Base-by-base conservation (phyloP, 2,888 invertebrate genomes). In the Plebejus argus region DNA sequence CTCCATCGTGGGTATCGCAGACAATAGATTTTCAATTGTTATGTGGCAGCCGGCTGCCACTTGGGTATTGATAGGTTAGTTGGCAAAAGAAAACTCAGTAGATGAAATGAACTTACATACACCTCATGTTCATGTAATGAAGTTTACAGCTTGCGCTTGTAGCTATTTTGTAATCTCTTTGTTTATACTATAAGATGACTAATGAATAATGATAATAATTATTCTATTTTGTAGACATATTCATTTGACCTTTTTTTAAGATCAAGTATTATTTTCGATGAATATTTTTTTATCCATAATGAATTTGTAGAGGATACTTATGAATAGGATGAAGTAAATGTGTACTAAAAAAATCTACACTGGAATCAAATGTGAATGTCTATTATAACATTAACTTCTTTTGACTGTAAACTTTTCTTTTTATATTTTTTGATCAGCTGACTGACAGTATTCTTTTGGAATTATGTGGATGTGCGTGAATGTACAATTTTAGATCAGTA, bases 131-230 rank as follows among this genome's bases (percentile, higher is more conserved):
- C 49, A 72, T 72, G 49, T 53, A 23, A 74, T 53, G 74, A 74
- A 53, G 28, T 74, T 23, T 74, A 18, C 49, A 49, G 74, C 74
- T 74, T 74, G 74, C 74, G 18, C 74, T 74, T 53, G 74, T 92
- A 92, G 88, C 91, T 91, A 92, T 90, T 90, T 91, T 92, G 92
- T 93, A 93, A 93, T 92, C 93, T 93, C 91, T 86, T 91, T 88
- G 89, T 89, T 91, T 90, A 84, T 84, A 87, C 86, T 84, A 84
- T 90, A 88, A 88, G 88, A 86, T 86, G 86, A 84, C 78, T 80
- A 81, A 82, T 83, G 49, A n/a, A n/a, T n/a, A n/a, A n/a, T n/a
- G n/a, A n/a, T n/a, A n/a, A 76, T 79, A 83, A 84, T 85, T 86
- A 89, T 87, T 86, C 88, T 86, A 87, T 87, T 88, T 88, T 88